A percentile compares a stretch with the other conserved stretches of the same genome.
phyloP scores from a whole-genome alignment of 2,797 vertebrate genomes.

The Staurois parvus region DNA sequence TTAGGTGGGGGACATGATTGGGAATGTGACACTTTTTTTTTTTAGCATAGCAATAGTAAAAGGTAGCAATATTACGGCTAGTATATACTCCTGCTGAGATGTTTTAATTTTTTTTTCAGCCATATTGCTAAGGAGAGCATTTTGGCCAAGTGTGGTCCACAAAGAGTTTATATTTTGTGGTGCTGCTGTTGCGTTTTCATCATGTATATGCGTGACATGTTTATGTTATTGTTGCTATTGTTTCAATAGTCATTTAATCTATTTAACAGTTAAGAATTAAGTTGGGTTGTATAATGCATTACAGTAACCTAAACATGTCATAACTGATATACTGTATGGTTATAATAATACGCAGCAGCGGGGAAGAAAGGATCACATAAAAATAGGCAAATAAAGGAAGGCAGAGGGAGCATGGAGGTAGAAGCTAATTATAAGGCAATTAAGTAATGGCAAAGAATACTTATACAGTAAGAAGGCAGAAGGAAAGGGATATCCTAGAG shows the following conservation, averaged over 20 bases:
- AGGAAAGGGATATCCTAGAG: neutral
- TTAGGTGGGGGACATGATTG: too few relatives aligned
- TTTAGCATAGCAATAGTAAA: neutral
- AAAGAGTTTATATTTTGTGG: neutral
- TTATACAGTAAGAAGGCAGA: too few relatives aligned
- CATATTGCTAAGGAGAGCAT: neutral
- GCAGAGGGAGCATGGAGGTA: neutral
- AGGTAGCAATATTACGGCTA: neutral
- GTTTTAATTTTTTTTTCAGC: neutral
- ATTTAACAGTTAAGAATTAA: neutral
- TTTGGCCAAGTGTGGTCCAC: neutral
- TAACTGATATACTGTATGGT: neutral
- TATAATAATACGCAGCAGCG: neutral
- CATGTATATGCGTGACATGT: neutral
- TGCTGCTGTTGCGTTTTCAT: too few relatives aligned
- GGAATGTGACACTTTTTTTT: neutral
- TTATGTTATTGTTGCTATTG: too few relatives aligned
- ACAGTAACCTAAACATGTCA: neutral
- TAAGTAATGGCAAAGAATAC: neutral
- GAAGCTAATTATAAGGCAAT: neutral
- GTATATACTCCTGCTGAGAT: neutral
- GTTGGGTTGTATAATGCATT: neutral
- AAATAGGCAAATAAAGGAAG: neutral
- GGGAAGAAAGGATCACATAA: neutral
- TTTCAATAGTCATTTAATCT: neutral